Conservation (phyloP, 2,797 vertebrate species). For the Enteromius argenteus region DNA sequence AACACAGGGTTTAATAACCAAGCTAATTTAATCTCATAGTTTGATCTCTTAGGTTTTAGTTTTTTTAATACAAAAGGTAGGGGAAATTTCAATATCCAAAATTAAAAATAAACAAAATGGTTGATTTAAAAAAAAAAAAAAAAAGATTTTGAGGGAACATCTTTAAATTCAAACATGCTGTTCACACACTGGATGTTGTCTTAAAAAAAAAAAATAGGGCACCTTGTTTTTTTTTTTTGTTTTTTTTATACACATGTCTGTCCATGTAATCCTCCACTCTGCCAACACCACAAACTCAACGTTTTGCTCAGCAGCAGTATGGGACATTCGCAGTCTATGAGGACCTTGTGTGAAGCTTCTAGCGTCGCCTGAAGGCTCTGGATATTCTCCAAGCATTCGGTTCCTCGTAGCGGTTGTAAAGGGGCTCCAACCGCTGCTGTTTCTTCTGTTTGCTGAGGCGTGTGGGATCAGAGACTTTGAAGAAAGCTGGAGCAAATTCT, state of each 20-base stretch:
- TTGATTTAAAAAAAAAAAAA: background rate
- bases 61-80: background rate
- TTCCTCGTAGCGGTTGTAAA: slow-evolving; percentile 98
- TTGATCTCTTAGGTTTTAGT: background rate
- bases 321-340: slow-evolving; percentile 15
- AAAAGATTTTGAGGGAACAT: background rate
- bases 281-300: background rate
- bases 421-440: slow-evolving; percentile 93
- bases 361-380: slow-evolving; percentile 92
- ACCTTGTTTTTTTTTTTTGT: background rate
- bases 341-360: slow-evolving; percentile 1
- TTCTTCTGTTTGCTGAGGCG: slow-evolving; percentile 99
- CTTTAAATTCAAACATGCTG: background rate
- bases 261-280: slow-evolving; percentile 27
- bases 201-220: background rate
- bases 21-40: background rate
- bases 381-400: slow-evolving; percentile 99
- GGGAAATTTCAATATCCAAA: background rate
- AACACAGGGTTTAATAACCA: background rate
- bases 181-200: background rate
- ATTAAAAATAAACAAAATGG: background rate
- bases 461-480: slow-evolving; percentile 97
- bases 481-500: slow-evolving; percentile 96
- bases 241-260: background rate
- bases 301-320: slow-evolving; percentile 1